Evolutionary conservation across 2,888 invertebrate species (phyloP).

Genomic region (Tachina lurida): DNA sequence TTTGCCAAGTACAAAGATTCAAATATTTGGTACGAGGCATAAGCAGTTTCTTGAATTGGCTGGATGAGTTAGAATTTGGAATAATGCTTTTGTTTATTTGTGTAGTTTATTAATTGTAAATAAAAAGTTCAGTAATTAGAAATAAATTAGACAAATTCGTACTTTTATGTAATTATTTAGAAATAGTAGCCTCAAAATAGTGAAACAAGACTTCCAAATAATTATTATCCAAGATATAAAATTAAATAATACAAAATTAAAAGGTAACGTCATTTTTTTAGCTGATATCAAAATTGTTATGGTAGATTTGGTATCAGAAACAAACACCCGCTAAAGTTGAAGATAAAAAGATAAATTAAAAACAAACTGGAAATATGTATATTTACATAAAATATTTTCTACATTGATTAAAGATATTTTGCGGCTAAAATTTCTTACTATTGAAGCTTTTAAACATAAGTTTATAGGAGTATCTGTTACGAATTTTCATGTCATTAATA

Average conservation of each 20-base stretch:
- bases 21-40: neutral
- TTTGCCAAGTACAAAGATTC: too few species aligned
- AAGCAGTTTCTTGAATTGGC: neutral
- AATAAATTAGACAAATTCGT: neutral
- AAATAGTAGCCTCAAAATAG: conserved; percentile 72
- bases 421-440: conserved; percentile 67
- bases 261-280: conserved; percentile 82
- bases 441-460: neutral
- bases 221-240: conserved; percentile 21
- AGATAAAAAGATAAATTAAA: conserved; percentile 22
- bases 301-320: conserved; percentile 83
- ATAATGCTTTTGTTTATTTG: conserved; percentile 35
- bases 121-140: conserved; percentile 38
- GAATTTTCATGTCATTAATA: conserved; percentile 5
- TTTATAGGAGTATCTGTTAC: conserved; percentile 22
- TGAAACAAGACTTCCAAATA: conserved; percentile 34
- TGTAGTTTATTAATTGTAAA: conserved; percentile 43
- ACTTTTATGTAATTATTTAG: conserved; percentile 61
- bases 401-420: conserved; percentile 49
- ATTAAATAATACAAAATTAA: conserved; percentile 34
- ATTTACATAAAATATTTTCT: neutral
- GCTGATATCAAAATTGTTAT: conserved; percentile 82
- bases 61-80: neutral
- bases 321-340: conserved; percentile 77
- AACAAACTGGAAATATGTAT: neutral